Evolutionary conservation across 2,113 vertebrate genomes (phyloP), one percentile per base, ranked within the genome.

Genomic region (Coregonus clupeaformis): DNA sequence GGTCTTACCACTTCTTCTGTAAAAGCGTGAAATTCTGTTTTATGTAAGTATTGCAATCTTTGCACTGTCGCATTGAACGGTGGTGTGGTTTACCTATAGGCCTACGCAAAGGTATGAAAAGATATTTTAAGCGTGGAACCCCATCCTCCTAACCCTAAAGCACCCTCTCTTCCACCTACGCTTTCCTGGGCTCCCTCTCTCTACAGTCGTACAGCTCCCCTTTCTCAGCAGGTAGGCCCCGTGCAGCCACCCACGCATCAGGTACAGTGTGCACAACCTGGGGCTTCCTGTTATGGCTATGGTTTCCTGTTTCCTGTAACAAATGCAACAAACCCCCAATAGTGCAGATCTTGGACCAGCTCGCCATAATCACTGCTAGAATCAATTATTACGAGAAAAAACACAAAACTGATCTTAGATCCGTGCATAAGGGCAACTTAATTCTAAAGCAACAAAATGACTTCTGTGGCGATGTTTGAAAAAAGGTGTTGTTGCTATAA

Each of bases 201-300:
- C 79, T 88, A 78, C 52, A 80, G 32, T 20, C 65, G 16, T 18
- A 64, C 70, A 73, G 24, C 73, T 86, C 85, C 30, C 18, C 16
- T 32, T 29, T 77, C 74, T 79, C 86, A 89, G 85, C 87, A 89
- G 91, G 91, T 90, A 90, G 88, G 86, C 91, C 91, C 80, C n/a
- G 13, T 84, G 32, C 49, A 89, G 78, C 87, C 87, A 76, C 89
- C 91, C 91, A 90, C 91, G 89, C 91, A 89, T 89, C 87, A 92
- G 89, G 89, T 91, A 92, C 89, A 92, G 89, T 92, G 86, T 86
- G 66, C 29, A 88, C 83, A 90, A 91, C 88, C 82, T 88, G 80
- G 87, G 89, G 88, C 88, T 91, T 92, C 91, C 89, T 92, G 91
- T 92, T 92, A 90, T 92, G 91, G 89, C 87, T 91, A 90, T 92